Conservation (phyloP, 37 sponge, comb jelly and placozoan species). For the Haliclona indistincta region DNA sequence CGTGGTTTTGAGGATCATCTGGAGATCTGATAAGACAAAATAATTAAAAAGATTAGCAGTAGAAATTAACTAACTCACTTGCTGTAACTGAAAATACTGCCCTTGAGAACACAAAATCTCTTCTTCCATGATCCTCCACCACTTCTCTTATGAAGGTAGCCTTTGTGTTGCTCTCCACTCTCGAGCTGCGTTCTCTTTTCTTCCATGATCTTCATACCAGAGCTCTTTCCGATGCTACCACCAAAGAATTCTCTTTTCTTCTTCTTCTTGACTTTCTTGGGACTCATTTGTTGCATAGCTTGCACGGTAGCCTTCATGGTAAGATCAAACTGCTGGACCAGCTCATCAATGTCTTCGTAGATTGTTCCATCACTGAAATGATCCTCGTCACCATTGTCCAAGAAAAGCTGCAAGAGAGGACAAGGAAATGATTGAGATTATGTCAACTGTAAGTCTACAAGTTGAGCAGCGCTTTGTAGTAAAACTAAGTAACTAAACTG, state of each 20-base stretch:
- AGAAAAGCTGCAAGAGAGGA: background rate
- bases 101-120: constrained; percentile 71
- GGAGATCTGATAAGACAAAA: constrained; percentile 10
- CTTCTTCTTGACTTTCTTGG: constrained; percentile 40
- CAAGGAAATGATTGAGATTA: background rate
- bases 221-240: background rate
- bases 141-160: constrained; percentile 59
- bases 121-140: constrained; percentile 70
- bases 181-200: constrained; percentile 33
- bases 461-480: background rate
- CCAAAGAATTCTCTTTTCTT: background rate
- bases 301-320: constrained; percentile 6
- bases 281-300: background rate
- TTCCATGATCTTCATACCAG: background rate
- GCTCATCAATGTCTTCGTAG: constrained; percentile 65
- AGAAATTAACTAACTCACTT: constrained; percentile 49
- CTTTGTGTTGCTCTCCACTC: constrained; percentile 51
- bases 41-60: background rate
- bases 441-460: background rate
- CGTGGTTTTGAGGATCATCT: constrained; percentile 44
- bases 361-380: constrained; percentile 51
- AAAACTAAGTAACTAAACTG: background rate
- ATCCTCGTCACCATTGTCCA: constrained; percentile 27
- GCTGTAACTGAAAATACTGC: constrained; percentile 62
- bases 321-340: constrained; percentile 50